Base-by-base conservation (phyloP, 2,113 vertebrate genomes). In the Saimiri boliviensis region DNA sequence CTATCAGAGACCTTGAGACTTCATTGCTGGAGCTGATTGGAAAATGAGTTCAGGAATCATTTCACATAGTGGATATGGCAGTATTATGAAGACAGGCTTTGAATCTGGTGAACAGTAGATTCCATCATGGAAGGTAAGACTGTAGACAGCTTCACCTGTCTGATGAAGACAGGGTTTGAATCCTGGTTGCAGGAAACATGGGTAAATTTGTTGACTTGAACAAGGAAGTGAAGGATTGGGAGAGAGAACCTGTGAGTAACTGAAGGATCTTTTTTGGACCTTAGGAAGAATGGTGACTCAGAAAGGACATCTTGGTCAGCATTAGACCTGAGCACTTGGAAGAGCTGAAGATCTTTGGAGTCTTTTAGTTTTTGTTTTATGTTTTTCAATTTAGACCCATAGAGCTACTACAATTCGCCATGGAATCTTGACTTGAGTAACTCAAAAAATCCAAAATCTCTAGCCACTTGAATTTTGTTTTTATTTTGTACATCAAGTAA, bases 241-340 rank as follows among this genome's bases (percentile, higher is more conserved):
- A 94, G 60, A 63, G 99, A 99, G 98, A 98, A 99, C 82, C 98
- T 99, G 89, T 99, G 99, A 92, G 99, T 99, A 97, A 99, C 99
- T 54, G 98, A 99, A n/a, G 99, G 99, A 96, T 99, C 99, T 0
- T 99, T 99, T 96, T 98, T 99, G 93, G 97, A 99, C 63, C 98
- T 99, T 60, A 99, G 98, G 95, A 98, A 98, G 99, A 99, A 63
- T 63, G 60, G 27, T 42, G 89, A 88, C 2, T 99, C 98, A 8
- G 99, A 99, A 85, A 99, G 95, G 97, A 99, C 99, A 0, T 98
- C 98, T 19, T 98, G 99, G 86, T 99, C 99, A 3, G 98, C 98
- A 1, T 93, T 99, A 58, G 99, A 99, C 68, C 77, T 98, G 97
- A 99, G 99, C 95, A 96, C 98, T 97, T 98, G 99, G 81, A 99